A percentile compares a stretch with the other conserved stretches of the same genome.
phyloP scores from a whole-genome alignment of 1,140 invertebrate genomes.

The Solenopsis fugax region DNA sequence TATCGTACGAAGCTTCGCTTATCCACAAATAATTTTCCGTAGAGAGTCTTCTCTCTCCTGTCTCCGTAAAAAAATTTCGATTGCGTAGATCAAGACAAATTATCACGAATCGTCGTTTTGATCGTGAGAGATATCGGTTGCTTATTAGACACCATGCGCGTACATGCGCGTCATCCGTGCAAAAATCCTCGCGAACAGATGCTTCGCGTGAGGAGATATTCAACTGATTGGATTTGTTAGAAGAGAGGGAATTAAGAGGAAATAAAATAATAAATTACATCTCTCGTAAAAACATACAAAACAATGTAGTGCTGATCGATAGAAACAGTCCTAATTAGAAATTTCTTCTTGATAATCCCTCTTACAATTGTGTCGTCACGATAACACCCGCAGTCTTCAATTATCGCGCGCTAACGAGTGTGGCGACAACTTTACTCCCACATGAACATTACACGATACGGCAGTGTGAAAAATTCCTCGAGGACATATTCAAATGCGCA shows the following conservation, averaged over 20 bases:
- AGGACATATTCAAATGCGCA: slow-evolving; percentile 27
- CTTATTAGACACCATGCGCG: background rate
- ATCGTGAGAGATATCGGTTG: background rate
- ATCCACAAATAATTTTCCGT: slow-evolving; percentile 5
- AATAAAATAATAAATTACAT: too few relatives aligned
- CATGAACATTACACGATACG: background rate
- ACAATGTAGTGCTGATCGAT: background rate
- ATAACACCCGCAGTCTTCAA: background rate
- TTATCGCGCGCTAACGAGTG: slow-evolving; percentile 17
- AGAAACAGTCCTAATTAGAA: background rate
- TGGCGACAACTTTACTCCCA: background rate
- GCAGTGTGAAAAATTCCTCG: slow-evolving; percentile 42
- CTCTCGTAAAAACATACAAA: background rate
- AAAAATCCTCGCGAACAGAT: background rate
- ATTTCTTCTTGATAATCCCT: background rate
- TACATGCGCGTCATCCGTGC: too few relatives aligned
- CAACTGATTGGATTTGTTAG: background rate
- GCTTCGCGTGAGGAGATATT: background rate
- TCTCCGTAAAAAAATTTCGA: background rate
- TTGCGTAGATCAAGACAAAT: background rate
- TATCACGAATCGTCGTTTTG: background rate
- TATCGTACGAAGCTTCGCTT: background rate
- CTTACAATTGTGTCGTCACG: background rate
- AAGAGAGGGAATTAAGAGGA: background rate
- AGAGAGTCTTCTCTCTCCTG: background rate